phyloP scores from a whole-genome alignment of 2,888 invertebrate species.

The Caenorhabditis doughertyi region DNA sequence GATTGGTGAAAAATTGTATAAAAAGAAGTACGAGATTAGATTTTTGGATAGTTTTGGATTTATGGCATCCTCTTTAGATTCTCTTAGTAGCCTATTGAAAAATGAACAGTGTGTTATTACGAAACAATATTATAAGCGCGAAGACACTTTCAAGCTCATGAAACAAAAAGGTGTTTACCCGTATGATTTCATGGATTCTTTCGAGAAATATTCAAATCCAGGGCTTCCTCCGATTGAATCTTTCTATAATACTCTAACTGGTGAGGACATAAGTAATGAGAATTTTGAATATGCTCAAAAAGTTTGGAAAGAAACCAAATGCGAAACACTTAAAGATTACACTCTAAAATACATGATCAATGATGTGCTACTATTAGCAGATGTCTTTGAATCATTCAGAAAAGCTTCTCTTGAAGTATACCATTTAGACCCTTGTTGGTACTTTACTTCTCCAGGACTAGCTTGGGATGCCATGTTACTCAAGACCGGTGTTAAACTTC shows the following conservation, averaged over 20 bases:
- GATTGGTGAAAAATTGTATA: background rate
- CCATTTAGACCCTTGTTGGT: constrained; percentile 78
- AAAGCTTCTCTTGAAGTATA: constrained; percentile 72
- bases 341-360: constrained; percentile 72
- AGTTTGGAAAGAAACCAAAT: constrained; percentile 73
- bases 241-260: constrained; percentile 69
- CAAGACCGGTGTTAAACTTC: constrained; percentile 66
- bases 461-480: constrained; percentile 81
- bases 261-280: constrained; percentile 46
- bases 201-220: constrained; percentile 73
- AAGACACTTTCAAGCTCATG: constrained; percentile 54
- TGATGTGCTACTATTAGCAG: constrained; percentile 79
- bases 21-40: constrained; percentile 43
- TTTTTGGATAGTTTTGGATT: constrained; percentile 69
- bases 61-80: constrained; percentile 61
- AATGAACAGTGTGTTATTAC: constrained; percentile 53
- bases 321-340: constrained; percentile 72
- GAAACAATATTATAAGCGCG: constrained; percentile 52
- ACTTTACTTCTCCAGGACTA: constrained; percentile 78
- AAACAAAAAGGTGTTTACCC: constrained; percentile 75
- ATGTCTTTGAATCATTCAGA: constrained; percentile 82
- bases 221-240: constrained; percentile 54
- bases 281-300: constrained; percentile 72
- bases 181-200: constrained; percentile 78
- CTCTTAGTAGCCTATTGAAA: constrained; percentile 67